Percentiles rank a stretch among this genome's conserved stretches.
phyloP scores from a whole-genome alignment of 1,140 invertebrate species.

The Choristoneura fumiferana region DNA sequence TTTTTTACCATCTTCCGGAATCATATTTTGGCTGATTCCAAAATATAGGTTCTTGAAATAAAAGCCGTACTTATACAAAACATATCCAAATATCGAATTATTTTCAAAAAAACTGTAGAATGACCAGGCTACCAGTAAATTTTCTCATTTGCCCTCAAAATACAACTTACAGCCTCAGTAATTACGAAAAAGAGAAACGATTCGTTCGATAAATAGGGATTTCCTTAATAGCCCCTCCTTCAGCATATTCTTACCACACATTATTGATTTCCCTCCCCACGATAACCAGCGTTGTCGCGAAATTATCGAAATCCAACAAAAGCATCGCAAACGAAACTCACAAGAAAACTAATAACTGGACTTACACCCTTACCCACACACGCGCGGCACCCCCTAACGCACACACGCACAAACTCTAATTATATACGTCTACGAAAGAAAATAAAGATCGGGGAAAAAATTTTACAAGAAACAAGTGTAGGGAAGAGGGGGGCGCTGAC shows the following conservation, averaged over 20 bases:
- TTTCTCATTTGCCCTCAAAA: background rate
- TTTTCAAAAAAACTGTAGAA: no score
- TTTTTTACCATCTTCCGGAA: no score
- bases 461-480: conserved; percentile 75
- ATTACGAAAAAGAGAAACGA: conserved; percentile 2
- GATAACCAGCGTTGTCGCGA: conserved; percentile 56
- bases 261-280: conserved; percentile 63
- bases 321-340: conserved; percentile 65
- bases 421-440: conserved; percentile 74
- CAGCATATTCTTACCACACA: conserved; percentile 28
- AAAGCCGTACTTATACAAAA: no score
- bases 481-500: conserved; percentile 65
- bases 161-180: background rate
- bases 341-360: conserved; percentile 76
- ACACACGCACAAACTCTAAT: conserved; percentile 59
- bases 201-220: background rate
- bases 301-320: conserved; percentile 77
- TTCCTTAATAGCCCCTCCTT: background rate
- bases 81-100: no score
- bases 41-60: no score
- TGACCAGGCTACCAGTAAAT: no score
- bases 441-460: conserved; percentile 77
- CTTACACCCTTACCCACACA: conserved; percentile 44
- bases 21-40: no score
- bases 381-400: conserved; percentile 25